Base-by-base conservation (phyloP, 2,797 vertebrate genomes). In the Crocodylus rhombifer region DNA sequence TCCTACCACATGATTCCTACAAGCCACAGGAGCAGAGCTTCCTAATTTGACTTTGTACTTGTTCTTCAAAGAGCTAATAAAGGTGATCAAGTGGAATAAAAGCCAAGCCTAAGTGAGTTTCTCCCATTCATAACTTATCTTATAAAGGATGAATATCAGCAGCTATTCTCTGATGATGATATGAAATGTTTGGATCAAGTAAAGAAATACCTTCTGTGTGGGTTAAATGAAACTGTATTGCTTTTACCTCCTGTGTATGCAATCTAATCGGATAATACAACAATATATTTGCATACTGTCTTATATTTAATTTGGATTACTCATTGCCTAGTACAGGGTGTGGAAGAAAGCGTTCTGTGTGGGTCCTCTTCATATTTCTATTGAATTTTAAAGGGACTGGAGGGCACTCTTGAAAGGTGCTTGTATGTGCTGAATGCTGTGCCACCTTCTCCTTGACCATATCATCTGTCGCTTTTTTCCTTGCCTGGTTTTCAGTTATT, bases 121-220 rank as follows among this genome's bases (percentile, higher is more conserved):
- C 30, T 86, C 80, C 80, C 77, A 91, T 17, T 4, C 83, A 89
- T 96, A 90, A 95, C 95, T 97, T 93, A 90, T 93, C 79, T 93
- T 90, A 77, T 83, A 87, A 90, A 96, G 86, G 82, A 94, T 90
- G 86, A 95, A 84, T 77, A 93, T 74, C 92, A 91, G 76, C 90
- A 94, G 69, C 82, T 96, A 80, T 14, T 74, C 82, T 91, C 89
- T 96, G 93, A 94, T 90, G 36, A 80, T 90, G 80, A 94, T 95
- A 89, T 10, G 42, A 51, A 96, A 92, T 91, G 76, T 30, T 84
- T 89, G 78, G 79, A 93, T 92, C 51, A 83, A 86, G 78, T 78
- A 90, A 95, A 95, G 80, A 91, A 91, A 94, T 92, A 65, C 87
- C 96, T 96, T 96, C 94, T 95, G 96, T 76, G 14, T 82, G 51